These are phyloP conservation scores for Corythaeola cristata DNA, from an alignment of 2,113 vertebrate genomes.

Conservation along the genomic window DNA sequence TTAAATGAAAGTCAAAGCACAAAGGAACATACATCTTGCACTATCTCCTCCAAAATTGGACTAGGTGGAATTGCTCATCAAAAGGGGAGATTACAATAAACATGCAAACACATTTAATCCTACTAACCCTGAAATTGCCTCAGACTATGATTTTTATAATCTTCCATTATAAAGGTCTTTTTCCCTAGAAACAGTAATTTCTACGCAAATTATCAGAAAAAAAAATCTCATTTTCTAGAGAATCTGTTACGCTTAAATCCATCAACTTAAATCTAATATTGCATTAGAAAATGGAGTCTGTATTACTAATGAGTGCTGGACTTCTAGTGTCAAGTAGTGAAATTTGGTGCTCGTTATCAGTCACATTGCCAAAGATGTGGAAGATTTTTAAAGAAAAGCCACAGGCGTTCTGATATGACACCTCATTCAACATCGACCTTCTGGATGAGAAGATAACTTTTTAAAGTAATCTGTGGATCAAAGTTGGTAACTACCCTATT, in stretches of 20 bases:
- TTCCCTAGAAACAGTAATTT: not conserved
- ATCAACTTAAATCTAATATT: not conserved
- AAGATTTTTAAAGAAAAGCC: not conserved
- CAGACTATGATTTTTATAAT: not conserved
- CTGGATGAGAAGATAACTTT: constrained; percentile 45
- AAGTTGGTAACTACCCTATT: not conserved
- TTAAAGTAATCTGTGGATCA: not conserved
- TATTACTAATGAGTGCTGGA: not conserved
- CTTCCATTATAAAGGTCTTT: not conserved
- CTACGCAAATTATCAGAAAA: not conserved
- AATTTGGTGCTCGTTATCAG: not conserved
- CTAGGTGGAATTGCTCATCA: not conserved
- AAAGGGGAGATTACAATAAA: not conserved
- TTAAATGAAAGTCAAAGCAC: not conserved
- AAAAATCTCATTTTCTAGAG: not conserved
- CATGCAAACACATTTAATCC: not conserved
- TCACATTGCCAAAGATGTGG: not conserved
- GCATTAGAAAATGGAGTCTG: not conserved
- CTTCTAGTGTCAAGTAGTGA: not conserved
- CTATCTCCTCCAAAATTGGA: not conserved
- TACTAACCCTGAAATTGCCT: not conserved
- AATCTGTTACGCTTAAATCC: not conserved
- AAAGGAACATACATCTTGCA: not conserved
- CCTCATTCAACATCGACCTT: constrained; percentile 32
- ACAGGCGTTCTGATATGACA: not conserved